Base-by-base conservation (phyloP, 2,113 vertebrate genomes). In the Columbina picui region DNA sequence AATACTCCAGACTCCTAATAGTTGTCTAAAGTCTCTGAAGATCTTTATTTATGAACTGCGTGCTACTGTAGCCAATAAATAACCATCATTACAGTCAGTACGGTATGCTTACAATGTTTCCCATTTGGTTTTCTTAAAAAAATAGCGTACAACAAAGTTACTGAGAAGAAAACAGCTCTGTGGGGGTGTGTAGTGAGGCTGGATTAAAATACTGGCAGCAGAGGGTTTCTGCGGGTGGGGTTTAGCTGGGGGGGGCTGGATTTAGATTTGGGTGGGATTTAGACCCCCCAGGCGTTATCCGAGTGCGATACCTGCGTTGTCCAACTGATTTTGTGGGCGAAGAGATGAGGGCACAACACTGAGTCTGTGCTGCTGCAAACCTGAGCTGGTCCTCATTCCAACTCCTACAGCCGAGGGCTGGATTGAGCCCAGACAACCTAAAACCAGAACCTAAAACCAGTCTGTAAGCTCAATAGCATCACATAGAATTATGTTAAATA, bases 1-100 rank as follows among this genome's bases (percentile, higher is more conserved):
- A 85, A 77, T 12, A 53, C 36, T 36, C 45, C 30, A 49, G 60
- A 29, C 56, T 36, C 60, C 60, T 26, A 22, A 14, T 8, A 41
- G 68, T 68, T 83, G 67, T 90, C 87, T 84, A 38, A 57, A 70
- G 73, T 50, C 68, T 73, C 90, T 74, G 84, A 76, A 93, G 96
- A 94, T 89, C 95, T 98, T 98, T 98, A 98, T 98, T 98, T 95
- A 92, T 76, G 94, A 98, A 95, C 93, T 87, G 95, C 21, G 74
- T 84, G 96, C 97, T 97, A 97, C 95, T 75, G 94, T 70, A 96
- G 83, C 93, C 95, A 93, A 79, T 95, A 91, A 95, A 93, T 93
- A 96, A 84, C 94, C 89, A 52, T 82, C 53, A 26, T 95, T 86
- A 96, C 90, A 96, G 63, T 74, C 87, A 91, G 57, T 82, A 92